A percentile compares a stretch with the other conserved stretches of the same genome.
Evolutionary conservation across 2,888 invertebrate genomes (phyloP).

Genomic region (Eurois occulta): DNA sequence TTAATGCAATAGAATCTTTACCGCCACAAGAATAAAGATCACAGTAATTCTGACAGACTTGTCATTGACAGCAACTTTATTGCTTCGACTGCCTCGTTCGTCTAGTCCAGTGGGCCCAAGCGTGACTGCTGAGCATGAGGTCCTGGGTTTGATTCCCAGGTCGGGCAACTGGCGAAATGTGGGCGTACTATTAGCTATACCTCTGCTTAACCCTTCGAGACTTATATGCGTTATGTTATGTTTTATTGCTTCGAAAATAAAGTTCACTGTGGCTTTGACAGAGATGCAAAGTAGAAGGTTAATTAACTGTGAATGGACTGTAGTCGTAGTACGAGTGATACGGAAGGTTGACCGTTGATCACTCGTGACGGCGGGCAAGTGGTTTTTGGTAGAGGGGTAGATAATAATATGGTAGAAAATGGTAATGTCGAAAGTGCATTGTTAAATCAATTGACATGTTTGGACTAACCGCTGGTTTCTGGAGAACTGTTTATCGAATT

Average conservation of each 20-base stretch:
- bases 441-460: slow-evolving; percentile 11
- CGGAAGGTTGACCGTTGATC: slow-evolving; percentile 76
- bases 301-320: neutral
- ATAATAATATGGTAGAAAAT: slow-evolving; percentile 17
- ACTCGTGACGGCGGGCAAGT: slow-evolving; percentile 72
- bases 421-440: slow-evolving; percentile 5
- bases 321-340: slow-evolving; percentile 74
- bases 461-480: neutral
- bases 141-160: no score
- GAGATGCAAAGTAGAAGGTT: neutral
- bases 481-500: no score
- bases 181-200: no score
- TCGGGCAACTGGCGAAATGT: no score
- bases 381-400: slow-evolving; percentile 36
- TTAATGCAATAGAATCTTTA: neutral
- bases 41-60: neutral
- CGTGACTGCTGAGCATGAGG: no score
- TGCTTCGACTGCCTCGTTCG: no score
- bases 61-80: no score
- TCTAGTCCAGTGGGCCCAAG: no score
- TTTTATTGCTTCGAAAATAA: neutral
- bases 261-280: neutral
- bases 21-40: neutral
- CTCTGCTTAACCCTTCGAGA: no score
- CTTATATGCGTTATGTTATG: no score